Evolutionary conservation across 2,888 invertebrate genomes (phyloP).

Genomic region (Ctena decussata): DNA sequence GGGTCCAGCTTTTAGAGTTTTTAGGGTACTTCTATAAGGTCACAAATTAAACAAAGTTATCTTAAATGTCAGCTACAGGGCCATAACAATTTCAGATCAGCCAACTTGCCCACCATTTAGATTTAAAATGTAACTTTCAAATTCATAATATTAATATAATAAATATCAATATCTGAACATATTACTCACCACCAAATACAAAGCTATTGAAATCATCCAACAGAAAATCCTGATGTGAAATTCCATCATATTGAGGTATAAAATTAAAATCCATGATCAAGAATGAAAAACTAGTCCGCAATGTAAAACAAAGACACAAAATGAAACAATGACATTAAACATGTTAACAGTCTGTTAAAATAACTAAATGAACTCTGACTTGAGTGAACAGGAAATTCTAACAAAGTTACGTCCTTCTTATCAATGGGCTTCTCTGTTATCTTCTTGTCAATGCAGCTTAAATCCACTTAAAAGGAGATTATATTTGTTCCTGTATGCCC

Average conservation of each 20-base stretch:
- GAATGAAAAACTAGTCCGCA: neutral
- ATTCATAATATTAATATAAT: too few relatives aligned
- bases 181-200: constrained; percentile 19
- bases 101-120: too few relatives aligned
- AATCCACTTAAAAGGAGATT: constrained; percentile 2
- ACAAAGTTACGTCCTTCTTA: neutral
- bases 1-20: too few relatives aligned
- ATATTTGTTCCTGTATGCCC: too few relatives aligned
- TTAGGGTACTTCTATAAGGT: too few relatives aligned
- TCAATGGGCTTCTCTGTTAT: constrained; percentile 2
- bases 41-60: too few relatives aligned
- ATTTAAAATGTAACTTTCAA: too few relatives aligned
- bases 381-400: neutral
- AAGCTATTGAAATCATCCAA: constrained; percentile 24
- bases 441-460: neutral
- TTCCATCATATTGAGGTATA: neutral
- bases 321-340: neutral
- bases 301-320: neutral
- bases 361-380: neutral
- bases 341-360: neutral
- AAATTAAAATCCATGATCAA: neutral
- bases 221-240: neutral
- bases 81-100: too few relatives aligned
- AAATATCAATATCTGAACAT: neutral
- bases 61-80: too few relatives aligned